Evolutionary conservation across 2,113 vertebrate genomes (phyloP).

Genomic region (Elachura formosa): DNA sequence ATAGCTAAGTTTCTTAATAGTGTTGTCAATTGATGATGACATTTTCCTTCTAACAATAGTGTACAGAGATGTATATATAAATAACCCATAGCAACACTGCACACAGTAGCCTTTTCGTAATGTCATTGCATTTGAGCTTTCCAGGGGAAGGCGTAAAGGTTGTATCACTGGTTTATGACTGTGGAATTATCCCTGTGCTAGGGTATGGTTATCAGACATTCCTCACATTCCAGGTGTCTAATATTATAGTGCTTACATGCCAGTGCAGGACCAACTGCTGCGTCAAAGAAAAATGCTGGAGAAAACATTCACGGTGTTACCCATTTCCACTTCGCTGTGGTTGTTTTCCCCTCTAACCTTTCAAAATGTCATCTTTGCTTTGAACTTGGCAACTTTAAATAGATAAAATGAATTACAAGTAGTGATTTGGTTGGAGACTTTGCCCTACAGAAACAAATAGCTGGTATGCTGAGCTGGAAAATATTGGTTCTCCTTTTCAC

Average conservation of each 20-base stretch:
- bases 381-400: neutral
- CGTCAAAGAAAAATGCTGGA: neutral
- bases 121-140: slow-evolving; percentile 45
- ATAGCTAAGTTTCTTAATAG: neutral
- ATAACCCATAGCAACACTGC: neutral
- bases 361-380: neutral
- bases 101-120: slow-evolving; percentile 40
- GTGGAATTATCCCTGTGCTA: slow-evolving; percentile 65
- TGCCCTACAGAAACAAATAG: neutral
- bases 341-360: neutral
- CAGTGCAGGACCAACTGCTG: slow-evolving; percentile 18
- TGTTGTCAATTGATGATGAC: neutral
- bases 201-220: slow-evolving; percentile 73
- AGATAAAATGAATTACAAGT: neutral
- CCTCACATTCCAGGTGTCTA: slow-evolving; percentile 78
- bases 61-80: neutral
- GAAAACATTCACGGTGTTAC: neutral
- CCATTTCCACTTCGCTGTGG: neutral
- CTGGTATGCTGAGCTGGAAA: neutral
- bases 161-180: slow-evolving; percentile 57
- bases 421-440: neutral
- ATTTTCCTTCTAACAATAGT: neutral
- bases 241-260: slow-evolving; percentile 60
- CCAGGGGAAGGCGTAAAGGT: slow-evolving; percentile 69
- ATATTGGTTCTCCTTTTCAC: neutral